Evolutionary conservation across 2,113 vertebrate species (phyloP).

Genomic region (Pelmatolapia mariae): DNA sequence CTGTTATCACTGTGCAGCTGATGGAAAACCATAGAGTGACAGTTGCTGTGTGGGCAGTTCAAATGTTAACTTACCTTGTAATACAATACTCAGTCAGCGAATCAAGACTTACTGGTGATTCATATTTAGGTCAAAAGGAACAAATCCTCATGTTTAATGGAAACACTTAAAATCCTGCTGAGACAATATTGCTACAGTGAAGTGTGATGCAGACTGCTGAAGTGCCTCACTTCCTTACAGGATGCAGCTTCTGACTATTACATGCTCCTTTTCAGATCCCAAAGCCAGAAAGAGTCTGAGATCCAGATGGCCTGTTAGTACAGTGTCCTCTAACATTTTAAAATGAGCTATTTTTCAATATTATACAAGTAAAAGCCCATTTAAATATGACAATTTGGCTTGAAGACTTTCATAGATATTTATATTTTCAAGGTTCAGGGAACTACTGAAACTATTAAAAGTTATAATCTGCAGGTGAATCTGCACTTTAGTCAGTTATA

Average conservation of each 20-base stretch:
- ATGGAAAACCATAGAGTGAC: constrained; percentile 17
- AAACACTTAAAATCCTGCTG: constrained; percentile 41
- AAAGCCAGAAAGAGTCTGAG: neutral
- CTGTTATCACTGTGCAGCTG: constrained; percentile 46
- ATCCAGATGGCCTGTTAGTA: neutral
- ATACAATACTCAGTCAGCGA: constrained; percentile 36
- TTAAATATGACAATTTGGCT: neutral
- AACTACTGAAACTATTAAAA: neutral
- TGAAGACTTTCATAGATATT: neutral
- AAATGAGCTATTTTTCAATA: neutral
- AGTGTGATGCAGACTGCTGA: neutral
- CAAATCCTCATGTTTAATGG: constrained; percentile 41
- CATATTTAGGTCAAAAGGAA: constrained; percentile 42
- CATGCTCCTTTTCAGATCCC: neutral
- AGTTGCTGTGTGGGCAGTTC: constrained; percentile 46
- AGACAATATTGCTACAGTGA: constrained; percentile 22
- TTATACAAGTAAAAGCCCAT: neutral
- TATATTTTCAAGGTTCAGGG: neutral
- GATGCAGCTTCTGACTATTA: neutral
- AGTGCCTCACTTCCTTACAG: neutral
- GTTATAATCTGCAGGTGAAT: neutral
- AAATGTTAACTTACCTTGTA: constrained; percentile 51
- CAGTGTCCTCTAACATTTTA: neutral
- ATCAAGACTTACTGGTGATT: constrained; percentile 19
- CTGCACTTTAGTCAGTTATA: neutral